Percentiles rank a stretch among this genome's conserved stretches.
phyloP scores from a whole-genome alignment of 64 coral and sea anemone genomes.

The Pachyseris speciosa region DNA sequence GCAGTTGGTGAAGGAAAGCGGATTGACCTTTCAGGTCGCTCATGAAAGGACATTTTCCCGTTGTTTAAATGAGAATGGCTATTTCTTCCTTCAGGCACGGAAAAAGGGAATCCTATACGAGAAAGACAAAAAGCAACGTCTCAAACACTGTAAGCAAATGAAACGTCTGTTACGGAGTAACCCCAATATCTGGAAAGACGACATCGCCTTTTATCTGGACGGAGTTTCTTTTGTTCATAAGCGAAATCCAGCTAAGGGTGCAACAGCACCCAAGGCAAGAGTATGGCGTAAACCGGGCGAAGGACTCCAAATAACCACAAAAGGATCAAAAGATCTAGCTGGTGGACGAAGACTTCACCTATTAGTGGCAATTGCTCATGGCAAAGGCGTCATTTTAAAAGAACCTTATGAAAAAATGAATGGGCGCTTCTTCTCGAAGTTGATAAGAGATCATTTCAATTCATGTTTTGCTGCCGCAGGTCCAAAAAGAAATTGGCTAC shows the following conservation, averaged over 20 bases:
- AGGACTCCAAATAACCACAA: conserved; percentile 23
- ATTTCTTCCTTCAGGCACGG: conserved; percentile 16
- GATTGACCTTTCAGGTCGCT: conserved; percentile 13
- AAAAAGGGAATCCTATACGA: conserved; percentile 53
- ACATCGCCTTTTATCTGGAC: conserved; percentile 47
- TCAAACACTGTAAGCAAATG: conserved; percentile 19
- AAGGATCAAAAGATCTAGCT: conserved; percentile 56
- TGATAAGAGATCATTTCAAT: conserved; percentile 47
- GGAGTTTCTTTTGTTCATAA: conserved; percentile 59
- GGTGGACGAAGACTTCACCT: conserved; percentile 57
- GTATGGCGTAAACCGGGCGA: conserved; percentile 11
- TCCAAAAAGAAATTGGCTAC: background rate
- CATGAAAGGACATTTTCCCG: conserved; percentile 52
- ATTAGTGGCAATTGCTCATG: conserved; percentile 51
- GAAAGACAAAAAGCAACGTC: conserved; percentile 35
- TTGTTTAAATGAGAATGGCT: conserved; percentile 37
- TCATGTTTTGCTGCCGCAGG: conserved; percentile 51
- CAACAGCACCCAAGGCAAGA: background rate
- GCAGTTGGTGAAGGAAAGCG: conserved; percentile 16
- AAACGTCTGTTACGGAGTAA: background rate
- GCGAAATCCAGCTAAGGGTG: conserved; percentile 7
- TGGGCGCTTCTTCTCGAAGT: conserved; percentile 35
- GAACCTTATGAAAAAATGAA: conserved; percentile 52
- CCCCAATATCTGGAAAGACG: conserved; percentile 40
- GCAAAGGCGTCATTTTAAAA: conserved; percentile 42